Base-by-base conservation (phyloP, 2,888 invertebrate genomes). In the Catocala sponsa region DNA sequence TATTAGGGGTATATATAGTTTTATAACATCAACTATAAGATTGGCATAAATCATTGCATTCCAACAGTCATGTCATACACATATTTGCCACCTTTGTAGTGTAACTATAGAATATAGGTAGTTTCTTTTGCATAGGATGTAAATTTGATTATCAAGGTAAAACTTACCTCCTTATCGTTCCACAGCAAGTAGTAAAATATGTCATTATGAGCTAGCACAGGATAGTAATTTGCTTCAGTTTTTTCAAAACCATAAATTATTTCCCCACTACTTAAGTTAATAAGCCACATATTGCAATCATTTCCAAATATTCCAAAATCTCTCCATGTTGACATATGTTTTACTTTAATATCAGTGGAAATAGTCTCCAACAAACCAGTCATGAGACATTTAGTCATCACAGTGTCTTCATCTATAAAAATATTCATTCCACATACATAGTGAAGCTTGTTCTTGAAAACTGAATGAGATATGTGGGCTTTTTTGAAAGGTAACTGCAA, bases 161-260 rank as follows among this genome's bases (percentile, higher is more conserved):
- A 41, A 15, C 65, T 81, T 83, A 92, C 93, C 88, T 90, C 84
- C 10, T 81, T 72, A 35, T 81, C 77, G 68, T 73, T 76, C 83
- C 86, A 86, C 55, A 82, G 49, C 38, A 92, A 57, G 68, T 87
- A 94, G 65, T 91, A 94, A 50, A 94, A 88, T 35, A 70, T 68
- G 74, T 88, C 83, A 61, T 89, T 83, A 52, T 84, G 59, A 12
- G 81, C 75, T 47, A 74, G 70, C 11, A 94, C 67, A 42, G 91
- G 91, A 66, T 84, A 82, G 69, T 85, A 90, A 62, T 81, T 78
- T 43, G 53, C 72, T 12, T 72, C 78, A 48, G 57, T 68, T 54
- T 82, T 76, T 58, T 85, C 81, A 83, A 91, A 91, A 59, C 84
- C 80, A 80, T 74, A 82, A 12, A 83, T 41, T 51, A 86, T 75